phyloP scores from a whole-genome alignment of 2,797 vertebrate genomes.

The Tarsius wallacei region DNA sequence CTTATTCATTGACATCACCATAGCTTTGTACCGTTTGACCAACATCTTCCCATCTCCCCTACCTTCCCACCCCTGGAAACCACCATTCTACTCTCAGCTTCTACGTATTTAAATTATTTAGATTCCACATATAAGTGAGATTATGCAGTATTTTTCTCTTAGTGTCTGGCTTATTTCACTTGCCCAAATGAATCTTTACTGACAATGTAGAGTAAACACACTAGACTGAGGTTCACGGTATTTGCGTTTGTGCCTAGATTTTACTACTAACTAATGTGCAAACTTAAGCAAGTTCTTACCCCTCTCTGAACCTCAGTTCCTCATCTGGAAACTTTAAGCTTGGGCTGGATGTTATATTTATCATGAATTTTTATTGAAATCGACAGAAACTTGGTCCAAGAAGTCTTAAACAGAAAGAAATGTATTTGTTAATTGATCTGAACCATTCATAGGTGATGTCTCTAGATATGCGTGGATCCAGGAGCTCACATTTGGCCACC shows the following conservation, averaged over 20 bases:
- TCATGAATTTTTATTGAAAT: conserved; percentile 4
- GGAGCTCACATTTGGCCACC: neutral
- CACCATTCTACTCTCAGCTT: neutral
- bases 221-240: neutral
- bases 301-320: neutral
- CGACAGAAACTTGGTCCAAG: neutral
- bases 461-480: neutral
- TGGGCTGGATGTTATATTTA: neutral
- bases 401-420: neutral
- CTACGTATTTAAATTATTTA: neutral
- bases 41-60: neutral
- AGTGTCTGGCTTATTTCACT: neutral
- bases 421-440: neutral
- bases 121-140: neutral
- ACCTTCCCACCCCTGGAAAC: neutral
- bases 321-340: neutral
- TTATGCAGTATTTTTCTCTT: neutral
- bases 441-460: neutral
- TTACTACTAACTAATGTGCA: neutral
- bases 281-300: neutral
- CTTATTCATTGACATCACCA: neutral
- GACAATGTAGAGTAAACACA: neutral
- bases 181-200: neutral
- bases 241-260: neutral
- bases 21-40: neutral